Base-by-base conservation (phyloP, 2,113 vertebrate genomes). In the Amazona guildingii region DNA sequence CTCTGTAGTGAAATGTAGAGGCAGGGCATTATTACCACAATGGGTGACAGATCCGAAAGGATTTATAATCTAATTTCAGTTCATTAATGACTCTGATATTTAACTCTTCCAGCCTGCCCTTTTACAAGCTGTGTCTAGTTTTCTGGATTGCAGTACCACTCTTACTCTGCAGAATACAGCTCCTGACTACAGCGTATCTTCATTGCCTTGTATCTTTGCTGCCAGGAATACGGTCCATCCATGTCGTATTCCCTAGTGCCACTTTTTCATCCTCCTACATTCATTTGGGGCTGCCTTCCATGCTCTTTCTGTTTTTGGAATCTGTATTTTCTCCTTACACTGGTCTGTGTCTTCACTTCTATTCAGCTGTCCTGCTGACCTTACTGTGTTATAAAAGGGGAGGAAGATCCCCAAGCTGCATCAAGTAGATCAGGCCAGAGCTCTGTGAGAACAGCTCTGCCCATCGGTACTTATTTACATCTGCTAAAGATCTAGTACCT, bases 1-100 rank as follows among this genome's bases (percentile, higher is more conserved):
- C 35, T 78, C 77, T 87, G 48, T 31, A 73, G 70, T 73, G 70
- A 89, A 82, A 87, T 75, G 48, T 68, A 85, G 49, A 91, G 62
- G 49, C 44, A 94, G 66, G 18, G 28, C 44, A 66, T 87, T 67
- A 54, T 91, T 91, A 87, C 66, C 14, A 55, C 70, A 74, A 87
- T 25, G 54, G 74, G 44, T 79, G 78, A 91, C 57, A 83, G 31
- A 66, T 48, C 41, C 0, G 1, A 91, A 66, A 91, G 44, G 59
- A 88, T 82, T 96, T 92, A 79, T 76, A 69, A 59, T 83, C 81
- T 90, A 68, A 93, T 96, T 94, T 95, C 52, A 75, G 52, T 82
- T 94, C 62, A 52, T 94, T 96, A 95, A 92, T 83, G 48, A 73
- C 69, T 89, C 33, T 86, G 69, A 66, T 92, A 82, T 92, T 92